Base-by-base conservation (phyloP, 2,797 vertebrate species). In the Anabacerthia variegaticeps region DNA sequence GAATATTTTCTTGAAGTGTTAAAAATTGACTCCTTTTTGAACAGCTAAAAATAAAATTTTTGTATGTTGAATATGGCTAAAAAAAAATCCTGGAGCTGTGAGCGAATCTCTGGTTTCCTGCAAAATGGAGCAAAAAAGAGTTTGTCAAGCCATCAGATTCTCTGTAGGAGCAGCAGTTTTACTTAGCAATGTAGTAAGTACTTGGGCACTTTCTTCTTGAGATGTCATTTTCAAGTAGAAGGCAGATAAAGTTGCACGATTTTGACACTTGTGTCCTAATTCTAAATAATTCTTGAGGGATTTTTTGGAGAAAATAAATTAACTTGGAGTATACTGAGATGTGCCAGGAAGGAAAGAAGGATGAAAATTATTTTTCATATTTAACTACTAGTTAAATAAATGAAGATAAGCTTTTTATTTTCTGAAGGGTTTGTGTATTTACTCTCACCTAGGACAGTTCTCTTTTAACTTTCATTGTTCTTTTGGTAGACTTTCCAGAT, bases 261-360 rank as follows among this genome's bases (percentile, higher is more conserved):
- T 84, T 82, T 93, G 73, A 54, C 76, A 67, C 59, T 73, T 49
- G 55, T 92, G 85, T 77, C 69, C 83, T 81, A 73, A 36, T 88
- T 96, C 71, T 86, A 93, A 91, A 55, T 77, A 90, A 93, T 76
- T 75, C 62, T 63, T 69, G 13, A 22, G 48, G 20, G 69, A 67
- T 92, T 89, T 95, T 59, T 72, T 77, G 23, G 46, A 84, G 76
- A 84, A 78, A 79, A 87, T 81, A 89, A 81, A 73, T 61, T 85
- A 82, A 51, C 28, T 74, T 78, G 34, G 30, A 34, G 7, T 95
- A 63, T 75, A 43, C 27, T 76, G 59, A 86, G 59, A 71, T 9
- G 6, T 68, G 15, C 10, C 14, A 46, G 34, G 8, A 63, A 49
- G 44, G 26, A 67, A 61, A 36, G 17, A 61, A 55, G 49, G 24